Evolutionary conservation across 2,797 vertebrate genomes (phyloP).

Genomic region (Diceros bicornis): DNA sequence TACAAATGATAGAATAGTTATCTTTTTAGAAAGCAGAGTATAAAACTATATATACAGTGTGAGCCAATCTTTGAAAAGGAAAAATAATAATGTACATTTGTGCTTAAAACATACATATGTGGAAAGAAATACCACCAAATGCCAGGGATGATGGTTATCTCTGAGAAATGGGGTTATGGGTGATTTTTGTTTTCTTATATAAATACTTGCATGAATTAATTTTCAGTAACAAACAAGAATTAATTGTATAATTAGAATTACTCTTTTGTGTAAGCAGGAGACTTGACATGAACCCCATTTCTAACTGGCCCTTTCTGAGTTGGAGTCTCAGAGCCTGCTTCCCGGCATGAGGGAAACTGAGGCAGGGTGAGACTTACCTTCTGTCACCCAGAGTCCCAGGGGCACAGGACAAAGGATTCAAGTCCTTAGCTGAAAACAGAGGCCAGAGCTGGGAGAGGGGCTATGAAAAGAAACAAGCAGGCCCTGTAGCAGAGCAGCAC

Average conservation of each 20-base stretch:
- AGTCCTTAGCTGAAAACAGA: background rate
- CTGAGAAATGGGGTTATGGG: background rate
- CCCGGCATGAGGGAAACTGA: background rate
- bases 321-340: background rate
- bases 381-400: background rate
- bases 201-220: background rate
- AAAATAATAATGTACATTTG: background rate
- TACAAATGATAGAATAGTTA: background rate
- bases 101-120: background rate
- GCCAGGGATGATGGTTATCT: background rate
- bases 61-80: background rate
- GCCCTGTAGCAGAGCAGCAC: background rate
- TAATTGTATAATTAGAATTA: background rate
- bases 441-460: background rate
- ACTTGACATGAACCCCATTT: background rate
- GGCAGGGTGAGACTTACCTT: background rate
- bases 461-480: background rate
- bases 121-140: background rate
- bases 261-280: background rate
- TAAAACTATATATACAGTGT: background rate
- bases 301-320: background rate
- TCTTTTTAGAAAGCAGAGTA: background rate
- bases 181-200: constrained; percentile 30
- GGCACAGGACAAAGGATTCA: background rate
- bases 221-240: background rate